Evolutionary conservation across 2,113 vertebrate genomes (phyloP).

Genomic region (Hiodon tergisus): DNA sequence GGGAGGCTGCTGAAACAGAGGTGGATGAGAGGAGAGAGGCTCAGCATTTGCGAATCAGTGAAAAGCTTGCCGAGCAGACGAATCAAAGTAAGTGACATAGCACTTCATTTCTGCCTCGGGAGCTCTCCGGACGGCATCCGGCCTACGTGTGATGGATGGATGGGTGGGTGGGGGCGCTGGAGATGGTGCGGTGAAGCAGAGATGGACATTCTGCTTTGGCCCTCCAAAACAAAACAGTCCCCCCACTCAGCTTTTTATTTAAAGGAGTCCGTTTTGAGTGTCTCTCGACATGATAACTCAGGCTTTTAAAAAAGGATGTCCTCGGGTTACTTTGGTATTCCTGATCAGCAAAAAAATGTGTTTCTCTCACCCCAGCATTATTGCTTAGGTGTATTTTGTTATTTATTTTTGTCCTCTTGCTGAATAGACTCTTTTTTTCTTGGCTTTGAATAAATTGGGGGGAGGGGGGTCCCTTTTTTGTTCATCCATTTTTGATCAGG

Average conservation of each 20-base stretch:
- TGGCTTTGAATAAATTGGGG: conserved; percentile 8
- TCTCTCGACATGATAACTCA: conserved; percentile 38
- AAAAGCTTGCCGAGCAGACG: conserved; percentile 68
- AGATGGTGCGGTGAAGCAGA: conserved; percentile 9
- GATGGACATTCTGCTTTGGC: conserved; percentile 17
- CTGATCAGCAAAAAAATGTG: conserved; percentile 47
- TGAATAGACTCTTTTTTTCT: conserved; percentile 23
- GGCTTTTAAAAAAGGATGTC: conserved; percentile 39
- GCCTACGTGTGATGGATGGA: conserved; percentile 13
- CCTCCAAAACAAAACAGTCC: conserved; percentile 42
- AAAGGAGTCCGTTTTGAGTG: conserved; percentile 45
- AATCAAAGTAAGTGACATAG: conserved; percentile 75
- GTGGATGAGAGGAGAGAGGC: conserved; percentile 88
- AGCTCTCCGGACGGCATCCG: conserved; percentile 48
- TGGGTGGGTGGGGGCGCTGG: conserved; percentile 15
- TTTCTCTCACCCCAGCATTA: conserved; percentile 22
- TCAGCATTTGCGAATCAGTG: conserved; percentile 76
- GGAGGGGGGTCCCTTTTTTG: conserved; percentile 3
- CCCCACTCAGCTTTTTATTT: conserved; percentile 42
- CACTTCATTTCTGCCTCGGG: conserved; percentile 49
- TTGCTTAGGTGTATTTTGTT: conserved; percentile 27
- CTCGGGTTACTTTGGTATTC: conserved; percentile 52
- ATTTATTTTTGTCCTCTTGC: conserved; percentile 22
- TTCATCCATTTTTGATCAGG: conserved; percentile 16
- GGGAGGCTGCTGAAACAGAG: conserved; percentile 92